Evolutionary conservation across 1,140 invertebrate genomes (phyloP), one percentile per base, ranked within the genome.

Genomic region (Argopecten irradians): DNA sequence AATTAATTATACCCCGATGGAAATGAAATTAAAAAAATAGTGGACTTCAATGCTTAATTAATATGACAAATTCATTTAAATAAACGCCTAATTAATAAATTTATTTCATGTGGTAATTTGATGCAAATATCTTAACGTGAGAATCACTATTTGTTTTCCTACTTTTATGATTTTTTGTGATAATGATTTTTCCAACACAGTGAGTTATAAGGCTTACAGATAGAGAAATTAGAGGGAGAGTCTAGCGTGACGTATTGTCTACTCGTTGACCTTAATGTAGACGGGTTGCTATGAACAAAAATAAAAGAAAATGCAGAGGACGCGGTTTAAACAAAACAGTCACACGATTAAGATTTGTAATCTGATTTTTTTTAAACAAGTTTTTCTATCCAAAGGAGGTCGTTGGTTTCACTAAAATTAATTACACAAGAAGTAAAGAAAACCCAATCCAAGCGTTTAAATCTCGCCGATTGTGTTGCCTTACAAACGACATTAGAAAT

Each of bases 391-490:
- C n/a, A 16, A 71, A 71, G 5, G n/a, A 71, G 22, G 55, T 1
- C 28, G 5, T 28, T 16, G 55, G 55, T 28, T 22, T 28, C 55
- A 71, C 55, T n/a, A 71, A 71, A 71, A 28, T 71, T 71, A 71
- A 71, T 71, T 71, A n/a, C n/a, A 28, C 7, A 8, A 71, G 22
- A 28, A 28, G 55, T 71, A n/a, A 71, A n/a, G n/a, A n/a, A 28
- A 71, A 71, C 55, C 55, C 55, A 71, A 71, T 71, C 55, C 28
- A n/a, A 71, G 55, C 55, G 55, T n/a, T 71, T 71, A 71, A 71
- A 71, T 22, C 11, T 71, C n/a, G 55, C 28, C 55, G 55, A 71
- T n/a, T 71, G 22, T n/a, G n/a, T n/a, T n/a, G 55, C 22, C 55
- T 71, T n/a, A 71, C 28, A 71, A 71, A 71, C 5, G 16, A n/a